phyloP scores from a whole-genome alignment of 2,797 vertebrate species.

The Leuciscus waleckii region DNA sequence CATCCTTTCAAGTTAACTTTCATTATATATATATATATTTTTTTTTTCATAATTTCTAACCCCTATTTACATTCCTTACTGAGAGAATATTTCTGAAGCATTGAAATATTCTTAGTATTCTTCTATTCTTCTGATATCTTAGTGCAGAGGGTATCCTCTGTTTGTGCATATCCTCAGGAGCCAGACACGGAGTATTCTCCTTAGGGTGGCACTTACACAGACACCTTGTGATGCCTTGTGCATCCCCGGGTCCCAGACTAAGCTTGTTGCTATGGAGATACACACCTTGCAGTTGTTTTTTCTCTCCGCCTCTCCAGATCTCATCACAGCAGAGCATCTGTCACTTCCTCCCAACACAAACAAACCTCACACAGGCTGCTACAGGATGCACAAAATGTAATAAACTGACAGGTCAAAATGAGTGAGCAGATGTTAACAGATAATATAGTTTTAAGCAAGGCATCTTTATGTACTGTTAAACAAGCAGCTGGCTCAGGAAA shows the following conservation, averaged over 20 bases:
- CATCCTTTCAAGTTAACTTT: not conserved
- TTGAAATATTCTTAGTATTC: not conserved
- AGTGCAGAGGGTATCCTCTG: not conserved
- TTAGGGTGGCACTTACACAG: conserved; percentile 48
- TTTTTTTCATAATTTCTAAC: not conserved
- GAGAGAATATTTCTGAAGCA: not conserved
- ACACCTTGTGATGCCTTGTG: conserved; percentile 39
- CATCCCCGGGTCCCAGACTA: conserved; percentile 46
- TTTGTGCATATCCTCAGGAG: conserved; percentile 13
- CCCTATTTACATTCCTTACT: not conserved
- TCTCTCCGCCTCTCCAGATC: conserved; percentile 25
- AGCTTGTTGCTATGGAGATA: conserved; percentile 57
- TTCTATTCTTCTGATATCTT: not conserved
- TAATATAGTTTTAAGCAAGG: not conserved
- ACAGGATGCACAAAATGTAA: conserved; percentile 8
- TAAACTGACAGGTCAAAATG: conserved; percentile 16
- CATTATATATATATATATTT: too few relatives aligned
- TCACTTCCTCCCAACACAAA: conserved; percentile 40
- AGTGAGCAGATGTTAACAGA: not conserved
- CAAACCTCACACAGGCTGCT: conserved; percentile 15
- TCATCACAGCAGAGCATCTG: conserved; percentile 46
- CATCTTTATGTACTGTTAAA: conserved; percentile 10
- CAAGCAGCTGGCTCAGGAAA: not conserved
- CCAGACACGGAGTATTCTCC: conserved; percentile 28
- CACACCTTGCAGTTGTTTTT: conserved; percentile 42